These are phyloP conservation scores for Hydrotaea cyrtoneurina DNA, from an alignment of 2,888 invertebrate genomes.

Conservation along the genomic window DNA sequence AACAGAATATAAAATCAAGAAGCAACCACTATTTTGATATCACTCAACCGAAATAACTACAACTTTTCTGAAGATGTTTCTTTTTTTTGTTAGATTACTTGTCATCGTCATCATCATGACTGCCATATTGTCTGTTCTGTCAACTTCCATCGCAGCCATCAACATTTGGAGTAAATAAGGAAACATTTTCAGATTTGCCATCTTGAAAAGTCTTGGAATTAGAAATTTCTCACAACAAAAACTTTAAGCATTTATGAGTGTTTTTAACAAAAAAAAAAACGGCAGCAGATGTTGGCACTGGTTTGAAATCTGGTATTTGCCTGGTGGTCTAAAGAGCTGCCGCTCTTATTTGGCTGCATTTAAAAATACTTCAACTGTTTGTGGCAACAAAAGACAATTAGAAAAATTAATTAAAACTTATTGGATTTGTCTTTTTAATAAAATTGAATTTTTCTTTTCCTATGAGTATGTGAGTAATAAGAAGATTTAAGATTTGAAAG, in stretches of 20 bases:
- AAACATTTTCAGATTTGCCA: neutral
- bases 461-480: no score
- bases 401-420: no score
- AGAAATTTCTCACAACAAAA: neutral
- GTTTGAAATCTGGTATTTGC: neutral
- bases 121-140: neutral
- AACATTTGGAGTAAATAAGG: neutral
- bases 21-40: neutral
- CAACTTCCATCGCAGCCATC: neutral
- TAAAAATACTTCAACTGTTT: no score
- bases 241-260: constrained; percentile 5
- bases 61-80: neutral
- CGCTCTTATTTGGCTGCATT: no score
- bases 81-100: neutral
- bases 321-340: neutral
- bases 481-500: no score
- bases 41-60: neutral
- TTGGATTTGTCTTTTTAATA: no score
- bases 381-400: no score
- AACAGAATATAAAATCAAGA: neutral
- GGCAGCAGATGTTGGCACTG: neutral
- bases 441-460: no score
- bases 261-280: neutral
- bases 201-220: neutral
- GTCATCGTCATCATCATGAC: neutral